phyloP scores from a whole-genome alignment of 2,888 invertebrate genomes.

The Lamellibrachia satsuma region DNA sequence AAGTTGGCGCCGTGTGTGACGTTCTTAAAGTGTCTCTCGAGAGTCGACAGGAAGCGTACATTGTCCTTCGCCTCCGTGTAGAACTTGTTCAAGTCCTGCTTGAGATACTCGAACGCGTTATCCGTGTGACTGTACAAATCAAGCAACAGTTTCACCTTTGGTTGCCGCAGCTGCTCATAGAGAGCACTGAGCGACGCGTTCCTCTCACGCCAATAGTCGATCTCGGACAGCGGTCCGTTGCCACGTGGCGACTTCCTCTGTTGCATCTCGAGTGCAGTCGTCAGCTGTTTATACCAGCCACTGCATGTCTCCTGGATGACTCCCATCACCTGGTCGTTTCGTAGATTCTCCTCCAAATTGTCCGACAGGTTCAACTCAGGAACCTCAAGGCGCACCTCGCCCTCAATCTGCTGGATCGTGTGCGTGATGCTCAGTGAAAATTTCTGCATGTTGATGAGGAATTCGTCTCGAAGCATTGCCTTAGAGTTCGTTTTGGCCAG shows the following conservation, averaged over 20 bases:
- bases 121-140: conserved; percentile 68
- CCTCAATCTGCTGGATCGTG: conserved; percentile 80
- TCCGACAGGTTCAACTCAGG: conserved; percentile 46
- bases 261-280: conserved; percentile 57
- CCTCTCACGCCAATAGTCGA: conserved; percentile 85
- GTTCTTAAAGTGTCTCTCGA: conserved; percentile 80
- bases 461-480: conserved; percentile 67
- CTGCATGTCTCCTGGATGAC: conserved; percentile 69
- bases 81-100: conserved; percentile 73
- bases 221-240: conserved; percentile 84
- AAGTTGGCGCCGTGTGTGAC: conserved; percentile 78
- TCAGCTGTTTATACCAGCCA: conserved; percentile 70
- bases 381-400: conserved; percentile 69
- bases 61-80: conserved; percentile 81
- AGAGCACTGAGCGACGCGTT: conserved; percentile 81
- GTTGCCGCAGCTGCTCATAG: conserved; percentile 76
- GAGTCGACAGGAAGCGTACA: conserved; percentile 78
- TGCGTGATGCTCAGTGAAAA: conserved; percentile 71
- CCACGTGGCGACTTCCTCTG: conserved; percentile 69
- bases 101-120: conserved; percentile 72
- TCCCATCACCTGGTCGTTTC: conserved; percentile 30
- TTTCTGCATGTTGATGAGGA: conserved; percentile 68
- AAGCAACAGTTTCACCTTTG: conserved; percentile 73
- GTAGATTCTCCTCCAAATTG: conserved; percentile 63
- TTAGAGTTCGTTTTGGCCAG: conserved; percentile 35